Evolutionary conservation across 2,797 vertebrate genomes (phyloP), one percentile per base, ranked within the genome.

Genomic region (Odontamblyopus lacepedii): DNA sequence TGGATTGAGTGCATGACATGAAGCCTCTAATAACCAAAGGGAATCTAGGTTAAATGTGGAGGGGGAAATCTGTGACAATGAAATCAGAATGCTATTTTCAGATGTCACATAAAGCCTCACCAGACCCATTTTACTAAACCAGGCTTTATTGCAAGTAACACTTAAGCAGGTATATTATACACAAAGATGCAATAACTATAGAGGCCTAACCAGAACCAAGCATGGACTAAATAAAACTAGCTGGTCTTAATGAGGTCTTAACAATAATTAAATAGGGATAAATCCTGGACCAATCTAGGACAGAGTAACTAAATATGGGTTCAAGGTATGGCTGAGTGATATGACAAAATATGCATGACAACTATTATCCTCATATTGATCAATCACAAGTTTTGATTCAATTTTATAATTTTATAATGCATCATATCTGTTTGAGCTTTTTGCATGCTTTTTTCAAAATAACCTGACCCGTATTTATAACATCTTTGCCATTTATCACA

Each of bases 11-110:
- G 69, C 85, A 71, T 74, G 70, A 64, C 71, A 57, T 57, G 53
- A 69, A 80, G 63, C 27, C 51, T 77, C 70, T 70, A 41, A 41
- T 53, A 73, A 76, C 89, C 86, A 89, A 87, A 90, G 81, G 81
- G 81, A 89, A 93, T 92, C 88, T 91, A 93, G 94, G 93, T 90
- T 94, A 89, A 92, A 92, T 81, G 74, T 61, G 81, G 84, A 84
- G 83, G 63, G 62, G 76, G 8, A 80, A 74, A 69, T 80, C 84
- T 88, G 77, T 88, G 85, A 88, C 83, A 82, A 84, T 86, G 87
- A 86, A 92, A 88, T 88, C 90, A 85, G 69, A 75, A 78, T 32
- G 57, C 90, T 94, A 93, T 93, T 94, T 92, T 91, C 84, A 92
- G 91, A 85, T 61, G 64, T 74, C 63, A 88, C 90, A 88, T 89